These are phyloP conservation scores for Triplophysa siluroides DNA, from an alignment of 2,113 vertebrate species.

Conservation along the genomic window DNA sequence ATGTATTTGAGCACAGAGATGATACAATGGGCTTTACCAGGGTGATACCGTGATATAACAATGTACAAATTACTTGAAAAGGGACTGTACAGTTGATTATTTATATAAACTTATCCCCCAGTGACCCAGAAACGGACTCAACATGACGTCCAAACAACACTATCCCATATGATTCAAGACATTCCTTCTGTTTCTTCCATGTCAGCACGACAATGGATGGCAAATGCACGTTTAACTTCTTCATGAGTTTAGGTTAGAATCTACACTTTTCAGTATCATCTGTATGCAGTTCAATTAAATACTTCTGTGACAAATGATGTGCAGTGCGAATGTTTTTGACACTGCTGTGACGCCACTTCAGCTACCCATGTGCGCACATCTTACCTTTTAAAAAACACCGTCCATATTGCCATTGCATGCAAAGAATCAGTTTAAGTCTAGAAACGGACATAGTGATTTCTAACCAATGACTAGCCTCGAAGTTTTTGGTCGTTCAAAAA, in stretches of 20 bases:
- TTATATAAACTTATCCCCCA: conserved; percentile 20
- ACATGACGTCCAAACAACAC: conserved; percentile 20
- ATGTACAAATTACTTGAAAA: conserved; percentile 28
- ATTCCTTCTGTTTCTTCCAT: conserved; percentile 2
- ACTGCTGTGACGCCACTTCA: background rate
- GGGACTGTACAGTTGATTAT: conserved; percentile 33
- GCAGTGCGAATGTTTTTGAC: background rate
- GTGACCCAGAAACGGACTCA: conserved; percentile 23
- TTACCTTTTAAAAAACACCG: background rate
- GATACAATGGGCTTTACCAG: conserved; percentile 20
- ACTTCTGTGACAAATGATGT: too few relatives aligned
- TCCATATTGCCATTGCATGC: background rate
- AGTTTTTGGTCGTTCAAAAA: background rate
- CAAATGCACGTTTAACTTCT: background rate
- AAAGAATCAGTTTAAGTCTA: background rate
- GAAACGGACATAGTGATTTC: background rate
- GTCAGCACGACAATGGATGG: conserved; percentile 6
- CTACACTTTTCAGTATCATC: too few relatives aligned
- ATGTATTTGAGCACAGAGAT: conserved; percentile 3
- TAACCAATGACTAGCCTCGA: background rate
- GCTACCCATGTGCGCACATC: background rate
- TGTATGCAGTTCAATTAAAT: too few relatives aligned
- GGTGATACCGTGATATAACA: background rate
- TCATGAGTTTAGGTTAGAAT: background rate
- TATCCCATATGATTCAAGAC: background rate